These are phyloP conservation scores for Montipora capitata DNA, from an alignment of 92 coral and sea anemone genomes.

Conservation along the genomic window DNA sequence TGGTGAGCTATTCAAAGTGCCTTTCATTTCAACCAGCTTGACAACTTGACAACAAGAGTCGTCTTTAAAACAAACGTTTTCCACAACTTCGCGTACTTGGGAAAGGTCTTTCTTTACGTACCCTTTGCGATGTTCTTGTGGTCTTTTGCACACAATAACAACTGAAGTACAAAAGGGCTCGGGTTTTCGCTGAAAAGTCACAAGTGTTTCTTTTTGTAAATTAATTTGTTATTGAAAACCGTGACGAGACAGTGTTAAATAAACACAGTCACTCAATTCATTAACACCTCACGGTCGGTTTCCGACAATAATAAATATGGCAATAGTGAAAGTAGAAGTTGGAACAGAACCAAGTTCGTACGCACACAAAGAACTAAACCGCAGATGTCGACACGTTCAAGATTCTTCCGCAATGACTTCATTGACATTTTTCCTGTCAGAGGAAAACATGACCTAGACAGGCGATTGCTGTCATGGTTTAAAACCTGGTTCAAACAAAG, in stretches of 20 bases:
- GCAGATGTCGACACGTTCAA: not conserved
- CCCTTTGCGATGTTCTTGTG: too few relatives aligned
- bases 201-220: not conserved
- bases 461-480: not conserved
- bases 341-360: not conserved
- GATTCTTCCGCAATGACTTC: not conserved
- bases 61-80: too few relatives aligned
- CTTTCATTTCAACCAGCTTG: not conserved
- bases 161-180: too few relatives aligned
- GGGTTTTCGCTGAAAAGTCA: not conserved
- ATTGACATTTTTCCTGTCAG: not conserved
- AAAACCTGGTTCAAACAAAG: too few relatives aligned
- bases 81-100: too few relatives aligned
- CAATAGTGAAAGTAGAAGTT: not conserved
- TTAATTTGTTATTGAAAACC: not conserved
- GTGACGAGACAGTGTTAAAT: conserved; percentile 13
- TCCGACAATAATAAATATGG: not conserved
- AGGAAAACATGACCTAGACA: not conserved
- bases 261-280: not conserved
- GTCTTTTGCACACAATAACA: too few relatives aligned
- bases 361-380: not conserved
- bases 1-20: not conserved
- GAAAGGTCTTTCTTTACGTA: too few relatives aligned
- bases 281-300: not conserved
- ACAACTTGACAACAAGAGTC: too few relatives aligned